Conservation (phyloP, 2,888 invertebrate genomes). For the Cryptus viduatorius region DNA sequence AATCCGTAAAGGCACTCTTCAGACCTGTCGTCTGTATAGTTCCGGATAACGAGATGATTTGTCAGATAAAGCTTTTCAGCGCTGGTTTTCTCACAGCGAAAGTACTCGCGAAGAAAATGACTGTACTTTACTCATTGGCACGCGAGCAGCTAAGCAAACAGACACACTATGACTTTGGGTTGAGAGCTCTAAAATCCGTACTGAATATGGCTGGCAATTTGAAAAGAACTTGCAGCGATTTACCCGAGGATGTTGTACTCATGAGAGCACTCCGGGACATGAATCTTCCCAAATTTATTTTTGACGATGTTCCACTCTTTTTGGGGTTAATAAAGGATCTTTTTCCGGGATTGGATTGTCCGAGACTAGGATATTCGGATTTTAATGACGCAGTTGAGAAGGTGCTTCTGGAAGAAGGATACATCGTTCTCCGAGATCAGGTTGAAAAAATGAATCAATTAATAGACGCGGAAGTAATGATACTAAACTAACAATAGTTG, state of each 20-base stretch:
- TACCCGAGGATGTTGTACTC: conserved; percentile 94
- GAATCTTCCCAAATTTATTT: conserved; percentile 97
- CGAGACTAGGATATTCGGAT: conserved; percentile 94
- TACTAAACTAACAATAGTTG: conserved; percentile 12
- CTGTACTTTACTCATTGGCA: conserved; percentile 94
- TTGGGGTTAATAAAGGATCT: conserved; percentile 94
- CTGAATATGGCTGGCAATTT: conserved; percentile 96
- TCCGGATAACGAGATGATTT: conserved; percentile 96
- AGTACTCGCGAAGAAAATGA: conserved; percentile 97
- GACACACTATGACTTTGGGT: conserved; percentile 97
- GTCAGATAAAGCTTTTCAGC: conserved; percentile 95
- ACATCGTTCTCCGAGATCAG: conserved; percentile 90
- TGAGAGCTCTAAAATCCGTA: conserved; percentile 96
- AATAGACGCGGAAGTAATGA: conserved; percentile 1
- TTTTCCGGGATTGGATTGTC: conserved; percentile 96
- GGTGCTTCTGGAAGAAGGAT: conserved; percentile 89
- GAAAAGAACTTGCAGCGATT: conserved; percentile 91
- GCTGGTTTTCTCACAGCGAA: conserved; percentile 97
- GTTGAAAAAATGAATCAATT: conserved; percentile 83
- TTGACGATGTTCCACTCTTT: conserved; percentile 96
- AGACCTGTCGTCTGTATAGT: conserved; percentile 96
- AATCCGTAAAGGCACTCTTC: conserved; percentile 96
- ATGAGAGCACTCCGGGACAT: conserved; percentile 96
- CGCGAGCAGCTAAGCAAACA: conserved; percentile 96
- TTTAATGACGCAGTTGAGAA: conserved; percentile 92